These are phyloP conservation scores for Noctua janthe DNA, from an alignment of 2,888 invertebrate genomes.

Conservation along the genomic window DNA sequence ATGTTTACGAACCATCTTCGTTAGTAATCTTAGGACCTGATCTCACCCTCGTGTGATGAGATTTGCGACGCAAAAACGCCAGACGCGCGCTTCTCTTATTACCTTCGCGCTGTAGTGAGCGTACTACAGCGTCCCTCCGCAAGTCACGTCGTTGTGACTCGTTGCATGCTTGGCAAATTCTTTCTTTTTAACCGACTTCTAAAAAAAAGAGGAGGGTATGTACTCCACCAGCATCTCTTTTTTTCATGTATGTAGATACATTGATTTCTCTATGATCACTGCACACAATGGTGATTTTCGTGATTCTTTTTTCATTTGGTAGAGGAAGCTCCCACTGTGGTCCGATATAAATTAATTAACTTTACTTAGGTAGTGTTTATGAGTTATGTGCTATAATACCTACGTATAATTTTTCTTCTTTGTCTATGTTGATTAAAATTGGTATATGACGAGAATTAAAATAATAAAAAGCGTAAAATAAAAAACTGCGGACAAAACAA, in stretches of 20 bases:
- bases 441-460: too few species aligned
- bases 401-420: too few species aligned
- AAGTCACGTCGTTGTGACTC: neutral
- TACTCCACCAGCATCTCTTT: neutral
- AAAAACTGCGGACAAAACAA: too few species aligned
- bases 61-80: neutral
- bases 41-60: neutral
- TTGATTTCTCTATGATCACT: neutral
- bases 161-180: neutral
- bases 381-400: too few species aligned
- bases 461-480: too few species aligned
- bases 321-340: neutral
- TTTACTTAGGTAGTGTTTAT: neutral
- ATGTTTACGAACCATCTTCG: slow-evolving; percentile 2
- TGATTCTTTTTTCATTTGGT: neutral
- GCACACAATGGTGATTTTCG: neutral
- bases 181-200: neutral
- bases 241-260: neutral
- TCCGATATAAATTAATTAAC: neutral
- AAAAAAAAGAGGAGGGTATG: neutral
- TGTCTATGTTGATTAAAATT: too few species aligned
- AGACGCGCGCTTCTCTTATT: neutral
- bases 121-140: neutral
- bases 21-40: neutral
- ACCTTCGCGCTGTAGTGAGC: neutral